Conservation (phyloP, 1,140 invertebrate genomes). For the Himalopsyche phryganea region DNA sequence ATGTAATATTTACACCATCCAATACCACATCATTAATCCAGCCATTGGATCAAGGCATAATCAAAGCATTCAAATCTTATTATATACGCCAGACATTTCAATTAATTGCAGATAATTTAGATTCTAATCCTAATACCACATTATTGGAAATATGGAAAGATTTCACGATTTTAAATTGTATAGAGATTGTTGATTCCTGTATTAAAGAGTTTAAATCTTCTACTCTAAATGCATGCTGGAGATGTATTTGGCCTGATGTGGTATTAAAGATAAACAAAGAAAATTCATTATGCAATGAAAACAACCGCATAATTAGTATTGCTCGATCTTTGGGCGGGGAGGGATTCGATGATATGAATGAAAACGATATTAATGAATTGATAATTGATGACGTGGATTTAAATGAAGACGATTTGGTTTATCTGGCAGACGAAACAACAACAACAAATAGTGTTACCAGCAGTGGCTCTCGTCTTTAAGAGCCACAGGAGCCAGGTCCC, state of each 20-base stretch:
- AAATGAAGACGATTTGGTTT: not conserved
- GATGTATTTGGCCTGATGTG: conserved; percentile 13
- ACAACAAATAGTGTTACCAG: too few relatives aligned
- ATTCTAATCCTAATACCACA: conserved; percentile 2
- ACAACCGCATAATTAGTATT: conserved; percentile 13
- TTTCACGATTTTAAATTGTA: conserved; percentile 20
- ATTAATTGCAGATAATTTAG: conserved; percentile 15
- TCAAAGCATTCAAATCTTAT: conserved; percentile 10
- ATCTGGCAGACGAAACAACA: not conserved
- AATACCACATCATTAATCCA: conserved; percentile 49
- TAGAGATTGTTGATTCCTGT: conserved; percentile 8
- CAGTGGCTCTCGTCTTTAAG: too few relatives aligned
- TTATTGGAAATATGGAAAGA: conserved; percentile 21
- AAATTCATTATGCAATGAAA: not conserved
- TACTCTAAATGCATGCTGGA: conserved; percentile 23
- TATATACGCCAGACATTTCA: conserved; percentile 19
- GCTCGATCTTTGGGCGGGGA: conserved; percentile 12
- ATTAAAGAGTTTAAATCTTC: conserved; percentile 18
- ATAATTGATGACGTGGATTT: conserved; percentile 2
- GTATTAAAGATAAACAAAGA: not conserved
- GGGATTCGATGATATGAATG: conserved; percentile 12
- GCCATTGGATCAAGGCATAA: conserved; percentile 34
- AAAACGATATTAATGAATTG: conserved; percentile 6
- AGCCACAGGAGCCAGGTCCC: too few relatives aligned
- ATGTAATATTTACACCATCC: conserved; percentile 45